Evolutionary conservation across 2,113 vertebrate species (phyloP).

Genomic region (Gavia stellata): DNA sequence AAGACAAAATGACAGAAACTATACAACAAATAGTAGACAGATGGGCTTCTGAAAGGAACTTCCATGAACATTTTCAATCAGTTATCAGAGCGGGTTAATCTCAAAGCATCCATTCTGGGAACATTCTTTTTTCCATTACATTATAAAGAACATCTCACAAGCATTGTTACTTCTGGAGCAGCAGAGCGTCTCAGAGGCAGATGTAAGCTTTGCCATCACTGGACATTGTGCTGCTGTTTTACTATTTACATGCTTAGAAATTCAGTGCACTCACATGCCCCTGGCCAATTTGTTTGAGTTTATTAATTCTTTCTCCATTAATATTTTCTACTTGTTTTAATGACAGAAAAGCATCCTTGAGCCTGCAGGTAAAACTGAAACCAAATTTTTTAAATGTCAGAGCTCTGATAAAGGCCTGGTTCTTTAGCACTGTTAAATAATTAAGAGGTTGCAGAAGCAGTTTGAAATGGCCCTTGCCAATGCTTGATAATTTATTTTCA

Average conservation of each 20-base stretch:
- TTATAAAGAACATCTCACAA: background rate
- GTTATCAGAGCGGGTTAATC: background rate
- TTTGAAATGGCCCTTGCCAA: background rate
- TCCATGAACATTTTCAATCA: background rate
- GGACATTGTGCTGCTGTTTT: background rate
- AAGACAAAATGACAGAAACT: background rate
- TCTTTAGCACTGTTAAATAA: constrained; percentile 48
- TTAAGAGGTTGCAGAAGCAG: background rate
- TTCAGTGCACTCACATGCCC: background rate
- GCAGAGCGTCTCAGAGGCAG: background rate
- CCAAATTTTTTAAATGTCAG: constrained; percentile 1
- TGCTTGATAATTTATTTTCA: background rate
- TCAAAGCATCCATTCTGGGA: background rate
- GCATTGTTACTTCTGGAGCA: background rate
- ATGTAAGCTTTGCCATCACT: background rate
- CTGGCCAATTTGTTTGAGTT: background rate
- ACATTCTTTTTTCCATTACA: background rate
- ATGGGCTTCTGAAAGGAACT: background rate
- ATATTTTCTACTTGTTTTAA: background rate
- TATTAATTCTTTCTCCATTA: background rate
- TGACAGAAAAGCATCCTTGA: background rate
- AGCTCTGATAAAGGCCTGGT: background rate
- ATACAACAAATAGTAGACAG: background rate
- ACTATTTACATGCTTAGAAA: background rate
- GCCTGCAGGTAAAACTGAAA: background rate